Base-by-base conservation (phyloP, 2,113 vertebrate genomes). In the Pseudorasbora parva region DNA sequence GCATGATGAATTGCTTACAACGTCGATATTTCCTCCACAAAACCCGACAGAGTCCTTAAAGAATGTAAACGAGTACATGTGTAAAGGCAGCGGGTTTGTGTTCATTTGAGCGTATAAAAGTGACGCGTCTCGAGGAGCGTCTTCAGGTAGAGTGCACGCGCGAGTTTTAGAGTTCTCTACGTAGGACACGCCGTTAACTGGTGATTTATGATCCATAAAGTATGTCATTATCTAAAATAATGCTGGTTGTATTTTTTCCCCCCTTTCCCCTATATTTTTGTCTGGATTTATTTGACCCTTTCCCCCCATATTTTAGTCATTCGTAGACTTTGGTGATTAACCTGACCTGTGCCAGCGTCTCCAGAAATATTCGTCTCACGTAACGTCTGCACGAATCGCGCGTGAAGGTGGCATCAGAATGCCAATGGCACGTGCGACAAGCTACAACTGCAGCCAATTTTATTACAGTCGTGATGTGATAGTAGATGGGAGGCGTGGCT, bases 1-100 rank as follows among this genome's bases (percentile, higher is more conserved):
- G 92, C 90, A 91, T 93, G 92, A 90, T 54, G 45, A n/a, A n/a
- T n/a, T 33, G 41, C 23, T 85, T 71, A 7, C 19, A 71, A 21
- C 21, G 64, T 88, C 81, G 56, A 81, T 47, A 73, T 82, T 83
- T 78, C 12, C 33, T 15, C 27, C 83, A 23, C 9, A 78, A 68
- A 77, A 68, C 21, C 5, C 15, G 10, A 0, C 2, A 41, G 68
- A 27, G 49, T 60, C 62, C 27, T 4, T 12, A 60, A 60, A 23
- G 7, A 14, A 14, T 8, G 68, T 15, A 15, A 71, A 45, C 15
- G 41, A 3, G 68, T 71, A 49, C n/a, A 27, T 51, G 56, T 60
- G 54, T 78, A 19, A 45, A 60, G 19, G 14, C 14, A 60, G 56
- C 33, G 82, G 43, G 72, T 51, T 25, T 68, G 60, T 77, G 82